phyloP scores from a whole-genome alignment of 92 coral and sea anemone genomes.

The Umimayanthus chanpuru region DNA sequence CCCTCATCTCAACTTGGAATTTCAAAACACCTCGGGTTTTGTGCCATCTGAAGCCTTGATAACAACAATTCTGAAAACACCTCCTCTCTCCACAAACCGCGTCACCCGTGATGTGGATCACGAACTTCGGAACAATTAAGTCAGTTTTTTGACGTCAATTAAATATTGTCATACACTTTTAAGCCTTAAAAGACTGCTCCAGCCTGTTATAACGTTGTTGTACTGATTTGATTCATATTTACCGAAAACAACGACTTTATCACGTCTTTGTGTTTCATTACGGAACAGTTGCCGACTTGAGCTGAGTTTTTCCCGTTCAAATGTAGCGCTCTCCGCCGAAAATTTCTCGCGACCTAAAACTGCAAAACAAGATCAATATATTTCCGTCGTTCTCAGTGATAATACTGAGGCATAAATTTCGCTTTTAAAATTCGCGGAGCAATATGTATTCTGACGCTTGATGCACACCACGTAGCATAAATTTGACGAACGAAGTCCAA shows the following conservation, averaged over 20 bases:
- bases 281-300: background rate
- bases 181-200: background rate
- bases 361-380: background rate
- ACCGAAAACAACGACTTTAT: background rate
- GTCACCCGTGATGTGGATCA: background rate
- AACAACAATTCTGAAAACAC: background rate
- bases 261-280: background rate
- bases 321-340: background rate
- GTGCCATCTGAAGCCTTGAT: background rate
- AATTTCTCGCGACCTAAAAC: no score
- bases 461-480: background rate
- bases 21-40: background rate
- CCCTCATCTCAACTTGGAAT: background rate
- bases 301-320: background rate
- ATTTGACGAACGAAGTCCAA: background rate
- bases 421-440: background rate
- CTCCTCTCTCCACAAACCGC: background rate
- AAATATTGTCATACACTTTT: background rate
- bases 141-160: conserved; percentile 1
- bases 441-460: background rate
- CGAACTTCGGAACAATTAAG: background rate
- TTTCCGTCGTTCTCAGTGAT: no score
- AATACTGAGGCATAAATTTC: background rate
- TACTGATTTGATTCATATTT: background rate
- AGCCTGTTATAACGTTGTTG: conserved; percentile 12